phyloP scores from a whole-genome alignment of 2,113 vertebrate species.

The Anguilla rostrata region DNA sequence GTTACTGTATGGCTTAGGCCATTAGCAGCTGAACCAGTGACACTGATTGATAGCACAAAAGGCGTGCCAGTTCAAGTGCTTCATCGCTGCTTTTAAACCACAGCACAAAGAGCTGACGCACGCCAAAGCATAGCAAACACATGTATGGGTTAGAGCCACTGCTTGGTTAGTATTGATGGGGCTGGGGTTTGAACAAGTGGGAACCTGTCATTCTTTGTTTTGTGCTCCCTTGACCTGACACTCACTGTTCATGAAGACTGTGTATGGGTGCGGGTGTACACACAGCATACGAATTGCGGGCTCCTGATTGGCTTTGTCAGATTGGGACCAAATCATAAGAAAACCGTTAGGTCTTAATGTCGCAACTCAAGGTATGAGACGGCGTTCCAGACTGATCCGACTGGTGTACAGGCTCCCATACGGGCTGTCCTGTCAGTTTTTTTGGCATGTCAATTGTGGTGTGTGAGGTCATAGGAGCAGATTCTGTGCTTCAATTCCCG shows the following conservation, averaged over 20 bases:
- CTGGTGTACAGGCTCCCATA: no score
- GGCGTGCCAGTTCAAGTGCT: background rate
- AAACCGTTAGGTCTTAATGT: no score
- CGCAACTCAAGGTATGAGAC: no score
- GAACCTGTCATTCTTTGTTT: background rate
- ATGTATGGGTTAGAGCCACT: background rate
- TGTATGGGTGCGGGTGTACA: background rate
- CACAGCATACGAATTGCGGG: no score
- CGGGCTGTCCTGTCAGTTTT: no score
- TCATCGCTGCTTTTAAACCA: background rate
- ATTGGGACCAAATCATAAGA: no score
- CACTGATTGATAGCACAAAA: background rate
- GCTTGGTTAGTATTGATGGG: background rate
- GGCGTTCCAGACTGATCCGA: no score
- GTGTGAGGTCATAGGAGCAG: no score
- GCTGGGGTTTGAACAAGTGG: background rate
- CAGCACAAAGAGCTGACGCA: background rate
- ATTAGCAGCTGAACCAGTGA: background rate
- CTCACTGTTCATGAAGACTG: background rate
- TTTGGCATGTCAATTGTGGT: no score
- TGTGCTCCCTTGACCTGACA: background rate
- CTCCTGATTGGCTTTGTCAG: no score
- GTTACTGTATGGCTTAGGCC: background rate
- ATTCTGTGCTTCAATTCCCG: no score
- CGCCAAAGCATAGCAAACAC: background rate